A percentile compares a stretch with the other conserved stretches of the same genome.
phyloP scores from a whole-genome alignment of 2,797 vertebrate genomes.

The Masticophis lateralis region DNA sequence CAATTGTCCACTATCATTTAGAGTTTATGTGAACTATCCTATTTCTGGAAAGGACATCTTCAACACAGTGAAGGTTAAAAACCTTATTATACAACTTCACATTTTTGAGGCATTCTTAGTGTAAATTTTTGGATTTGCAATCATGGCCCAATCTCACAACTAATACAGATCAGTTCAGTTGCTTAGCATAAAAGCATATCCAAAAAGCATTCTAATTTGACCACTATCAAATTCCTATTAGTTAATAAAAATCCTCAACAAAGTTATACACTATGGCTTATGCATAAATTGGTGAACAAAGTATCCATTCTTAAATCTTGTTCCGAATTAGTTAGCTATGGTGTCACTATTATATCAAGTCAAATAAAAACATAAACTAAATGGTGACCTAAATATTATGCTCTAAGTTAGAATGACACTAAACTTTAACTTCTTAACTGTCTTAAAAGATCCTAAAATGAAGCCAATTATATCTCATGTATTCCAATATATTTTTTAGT shows the following conservation, averaged over 20 bases:
- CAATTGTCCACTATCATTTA: neutral
- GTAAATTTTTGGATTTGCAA: too few species aligned
- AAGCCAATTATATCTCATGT: neutral
- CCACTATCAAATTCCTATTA: neutral
- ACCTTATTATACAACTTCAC: neutral
- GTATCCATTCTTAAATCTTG: neutral
- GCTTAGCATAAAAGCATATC: neutral
- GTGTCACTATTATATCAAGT: neutral
- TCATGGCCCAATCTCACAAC: neutral
- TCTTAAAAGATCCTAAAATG: neutral
- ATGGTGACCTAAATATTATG: neutral
- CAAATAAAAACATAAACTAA: neutral
- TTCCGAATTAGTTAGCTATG: neutral
- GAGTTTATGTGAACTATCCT: neutral
- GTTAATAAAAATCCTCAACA: neutral
- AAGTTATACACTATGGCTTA: neutral
- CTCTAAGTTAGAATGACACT: neutral
- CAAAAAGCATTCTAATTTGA: neutral
- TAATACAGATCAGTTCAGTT: neutral
- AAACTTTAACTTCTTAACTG: neutral
- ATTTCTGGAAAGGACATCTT: neutral
- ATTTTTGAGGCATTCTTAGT: too few species aligned
- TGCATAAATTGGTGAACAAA: neutral
- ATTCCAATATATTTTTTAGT: neutral
- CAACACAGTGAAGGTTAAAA: neutral